These are phyloP conservation scores for Drosophila affinis DNA, from an alignment of 2,888 invertebrate species.

Conservation along the genomic window DNA sequence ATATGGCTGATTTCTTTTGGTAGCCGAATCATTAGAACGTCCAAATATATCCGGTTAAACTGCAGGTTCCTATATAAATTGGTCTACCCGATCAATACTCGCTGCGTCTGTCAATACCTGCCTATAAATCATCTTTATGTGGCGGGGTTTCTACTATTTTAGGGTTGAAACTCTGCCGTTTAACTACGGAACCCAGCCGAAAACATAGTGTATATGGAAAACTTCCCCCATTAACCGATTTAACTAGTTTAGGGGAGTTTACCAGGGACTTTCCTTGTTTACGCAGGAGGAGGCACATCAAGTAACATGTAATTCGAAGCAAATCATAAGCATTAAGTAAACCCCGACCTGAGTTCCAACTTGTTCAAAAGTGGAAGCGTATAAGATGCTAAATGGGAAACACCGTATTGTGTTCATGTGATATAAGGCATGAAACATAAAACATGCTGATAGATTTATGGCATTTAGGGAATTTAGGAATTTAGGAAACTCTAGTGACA, in stretches of 20 bases:
- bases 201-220: not conserved
- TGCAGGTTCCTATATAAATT: slow-evolving; percentile 31
- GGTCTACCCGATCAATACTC: slow-evolving; percentile 22
- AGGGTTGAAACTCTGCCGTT: slow-evolving; percentile 17
- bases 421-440: too few relatives aligned
- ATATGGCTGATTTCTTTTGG: slow-evolving; percentile 53
- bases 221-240: not conserved
- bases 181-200: slow-evolving; percentile 7
- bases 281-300: not conserved
- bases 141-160: slow-evolving; percentile 15
- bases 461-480: too few relatives aligned
- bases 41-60: slow-evolving; percentile 54
- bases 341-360: not conserved
- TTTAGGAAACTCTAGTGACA: too few relatives aligned
- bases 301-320: not conserved
- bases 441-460: too few relatives aligned
- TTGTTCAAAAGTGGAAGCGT: not conserved
- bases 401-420: too few relatives aligned
- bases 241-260: slow-evolving; percentile 11
- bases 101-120: slow-evolving; percentile 28
- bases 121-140: slow-evolving; percentile 55
- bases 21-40: slow-evolving; percentile 52
- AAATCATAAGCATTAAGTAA: not conserved
- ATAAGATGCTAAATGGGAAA: too few relatives aligned
- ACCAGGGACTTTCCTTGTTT: not conserved